Evolutionary conservation across 1,140 invertebrate genomes (phyloP).

Genomic region (Drosophila murphyi): DNA sequence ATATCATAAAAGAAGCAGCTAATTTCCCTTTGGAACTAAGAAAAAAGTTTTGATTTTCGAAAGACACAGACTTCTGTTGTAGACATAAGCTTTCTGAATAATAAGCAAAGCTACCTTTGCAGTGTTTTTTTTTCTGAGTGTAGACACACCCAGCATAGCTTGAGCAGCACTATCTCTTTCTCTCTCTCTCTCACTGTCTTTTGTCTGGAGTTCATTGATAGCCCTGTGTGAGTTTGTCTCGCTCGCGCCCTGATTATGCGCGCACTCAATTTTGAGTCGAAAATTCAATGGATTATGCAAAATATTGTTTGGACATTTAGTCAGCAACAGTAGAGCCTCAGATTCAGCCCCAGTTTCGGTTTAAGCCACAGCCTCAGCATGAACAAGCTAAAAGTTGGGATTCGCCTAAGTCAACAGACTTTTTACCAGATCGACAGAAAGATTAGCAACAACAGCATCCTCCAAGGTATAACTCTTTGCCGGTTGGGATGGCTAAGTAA

Average conservation of each 20-base stretch:
- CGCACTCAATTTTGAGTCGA: conserved; percentile 73
- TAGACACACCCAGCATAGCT: conserved; percentile 45
- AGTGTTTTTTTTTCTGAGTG: too few species aligned
- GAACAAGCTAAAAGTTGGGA: conserved; percentile 27
- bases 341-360: background rate
- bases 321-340: conserved; percentile 3
- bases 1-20: too few species aligned
- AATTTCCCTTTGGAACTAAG: too few species aligned
- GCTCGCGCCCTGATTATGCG: conserved; percentile 72
- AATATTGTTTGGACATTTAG: conserved; percentile 66
- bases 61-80: too few species aligned
- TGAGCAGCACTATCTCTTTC: background rate
- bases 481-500: conserved; percentile 16
- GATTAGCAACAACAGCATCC: conserved; percentile 22
- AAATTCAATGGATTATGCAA: conserved; percentile 81
- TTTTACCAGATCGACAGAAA: conserved; percentile 25
- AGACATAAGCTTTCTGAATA: too few species aligned
- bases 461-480: conserved; percentile 36
- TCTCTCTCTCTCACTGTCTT: conserved; percentile 16
- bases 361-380: background rate
- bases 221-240: conserved; percentile 6
- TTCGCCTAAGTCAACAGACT: conserved; percentile 70
- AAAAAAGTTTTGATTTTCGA: too few species aligned
- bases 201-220: background rate
- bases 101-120: too few species aligned